Percentiles rank a stretch among this genome's conserved stretches.
Conservation (phyloP, 2,888 invertebrate genomes). For the Rhyacophila evoluta region DNA sequence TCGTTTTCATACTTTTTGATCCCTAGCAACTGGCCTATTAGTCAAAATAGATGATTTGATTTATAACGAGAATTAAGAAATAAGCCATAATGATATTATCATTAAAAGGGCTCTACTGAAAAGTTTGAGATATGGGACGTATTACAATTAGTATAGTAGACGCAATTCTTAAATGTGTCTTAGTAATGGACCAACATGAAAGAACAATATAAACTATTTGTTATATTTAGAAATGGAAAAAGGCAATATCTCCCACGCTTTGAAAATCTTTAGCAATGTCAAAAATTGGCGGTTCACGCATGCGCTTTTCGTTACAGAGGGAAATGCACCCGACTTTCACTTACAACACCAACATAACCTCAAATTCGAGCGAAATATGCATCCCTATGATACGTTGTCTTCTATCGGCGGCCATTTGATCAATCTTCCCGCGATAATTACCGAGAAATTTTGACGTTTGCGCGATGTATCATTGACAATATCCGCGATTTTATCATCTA, state of each 20-base stretch:
- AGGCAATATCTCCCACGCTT: not conserved
- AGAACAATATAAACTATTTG: too few species aligned
- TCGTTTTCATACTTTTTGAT: too few species aligned
- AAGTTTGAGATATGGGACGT: too few species aligned
- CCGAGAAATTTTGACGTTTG: constrained; percentile 26
- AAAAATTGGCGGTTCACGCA: constrained; percentile 35
- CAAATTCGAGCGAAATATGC: constrained; percentile 32
- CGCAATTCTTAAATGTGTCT: too few species aligned
- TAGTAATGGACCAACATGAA: too few species aligned
- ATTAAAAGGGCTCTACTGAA: too few species aligned
- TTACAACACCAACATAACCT: constrained; percentile 43
- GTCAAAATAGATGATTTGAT: too few species aligned
- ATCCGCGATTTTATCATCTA: not conserved
- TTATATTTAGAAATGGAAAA: too few species aligned
- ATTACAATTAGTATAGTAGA: too few species aligned
- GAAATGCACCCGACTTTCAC: constrained; percentile 49
- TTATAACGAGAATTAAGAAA: too few species aligned
- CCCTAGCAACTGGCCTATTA: too few species aligned
- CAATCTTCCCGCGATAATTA: constrained; percentile 11
- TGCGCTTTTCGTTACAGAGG: constrained; percentile 39
- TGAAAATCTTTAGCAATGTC: not conserved
- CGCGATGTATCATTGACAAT: not conserved
- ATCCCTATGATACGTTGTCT: constrained; percentile 36
- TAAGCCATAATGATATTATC: too few species aligned
- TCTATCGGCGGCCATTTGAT: constrained; percentile 45